Evolutionary conservation across 2,888 invertebrate species (phyloP).

Genomic region (Drosophila demipolita): DNA sequence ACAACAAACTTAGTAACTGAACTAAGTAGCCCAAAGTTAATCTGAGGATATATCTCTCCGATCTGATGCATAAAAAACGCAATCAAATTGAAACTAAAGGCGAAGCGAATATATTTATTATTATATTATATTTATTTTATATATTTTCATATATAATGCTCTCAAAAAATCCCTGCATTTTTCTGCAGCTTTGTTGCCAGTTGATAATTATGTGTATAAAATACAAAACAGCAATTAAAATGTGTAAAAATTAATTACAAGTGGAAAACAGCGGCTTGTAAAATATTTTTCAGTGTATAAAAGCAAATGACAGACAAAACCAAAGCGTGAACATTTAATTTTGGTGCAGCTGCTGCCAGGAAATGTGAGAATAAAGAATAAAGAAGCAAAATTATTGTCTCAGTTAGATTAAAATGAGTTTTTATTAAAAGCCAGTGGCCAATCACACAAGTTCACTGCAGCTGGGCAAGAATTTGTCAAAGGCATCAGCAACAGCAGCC

Average conservation of each 20-base stretch:
- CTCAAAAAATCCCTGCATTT: too few relatives aligned
- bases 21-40: background rate
- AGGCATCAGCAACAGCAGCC: constrained; percentile 49
- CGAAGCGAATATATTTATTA: background rate
- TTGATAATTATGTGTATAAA: background rate
- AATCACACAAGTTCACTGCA: constrained; percentile 49
- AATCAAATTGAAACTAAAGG: background rate
- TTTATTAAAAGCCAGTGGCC: constrained; percentile 54
- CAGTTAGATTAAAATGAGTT: constrained; percentile 71
- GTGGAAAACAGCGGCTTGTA: background rate
- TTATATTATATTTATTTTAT: too few relatives aligned
- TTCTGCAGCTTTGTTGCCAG: background rate
- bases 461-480: constrained; percentile 62
- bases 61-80: background rate
- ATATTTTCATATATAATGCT: too few relatives aligned
- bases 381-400: constrained; percentile 54
- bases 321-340: constrained; percentile 46
- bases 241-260: background rate
- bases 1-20: background rate
- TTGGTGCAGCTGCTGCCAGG: constrained; percentile 45
- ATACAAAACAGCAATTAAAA: background rate
- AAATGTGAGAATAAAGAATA: constrained; percentile 3
- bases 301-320: background rate
- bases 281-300: constrained; percentile 22
- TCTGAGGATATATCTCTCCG: background rate